A percentile compares a stretch with the other conserved stretches of the same genome.
Evolutionary conservation across 2,888 invertebrate species (phyloP).

Genomic region (Kryphioiulus occultus): DNA sequence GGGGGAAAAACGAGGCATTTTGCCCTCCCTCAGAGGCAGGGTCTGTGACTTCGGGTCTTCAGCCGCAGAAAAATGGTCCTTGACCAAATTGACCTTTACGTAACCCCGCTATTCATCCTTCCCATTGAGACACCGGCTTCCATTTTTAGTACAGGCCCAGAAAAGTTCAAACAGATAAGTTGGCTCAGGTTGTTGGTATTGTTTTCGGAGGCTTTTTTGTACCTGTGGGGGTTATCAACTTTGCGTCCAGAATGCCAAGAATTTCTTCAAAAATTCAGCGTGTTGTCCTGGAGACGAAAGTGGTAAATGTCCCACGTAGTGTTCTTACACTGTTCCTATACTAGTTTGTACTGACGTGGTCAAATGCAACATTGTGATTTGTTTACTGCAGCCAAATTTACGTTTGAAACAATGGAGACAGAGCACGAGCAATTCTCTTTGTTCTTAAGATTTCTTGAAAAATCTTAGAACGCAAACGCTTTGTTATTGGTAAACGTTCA

Average conservation of each 20-base stretch:
- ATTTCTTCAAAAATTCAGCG: not conserved
- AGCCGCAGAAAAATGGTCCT: conserved; percentile 37
- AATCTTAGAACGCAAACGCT: no score
- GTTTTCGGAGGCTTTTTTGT: not conserved
- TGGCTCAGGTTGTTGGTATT: not conserved
- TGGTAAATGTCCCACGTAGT: no score
- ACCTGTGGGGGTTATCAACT: conserved; percentile 11
- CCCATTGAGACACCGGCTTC: not conserved
- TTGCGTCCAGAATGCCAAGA: conserved; percentile 21
- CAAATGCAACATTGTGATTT: no score
- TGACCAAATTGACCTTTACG: conserved; percentile 42
- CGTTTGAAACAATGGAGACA: no score
- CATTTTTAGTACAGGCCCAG: conserved; percentile 11
- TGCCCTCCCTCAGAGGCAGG: conserved; percentile 21
- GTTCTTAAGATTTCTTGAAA: no score
- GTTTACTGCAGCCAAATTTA: no score
- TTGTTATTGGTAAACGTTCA: no score
- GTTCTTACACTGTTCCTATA: no score
- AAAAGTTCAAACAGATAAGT: not conserved
- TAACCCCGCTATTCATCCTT: not conserved
- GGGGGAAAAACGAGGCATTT: not conserved
- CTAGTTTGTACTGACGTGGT: no score
- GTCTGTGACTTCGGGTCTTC: conserved; percentile 9
- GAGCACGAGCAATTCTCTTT: no score
- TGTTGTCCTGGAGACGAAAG: not conserved